Conservation (phyloP, 53 echinoderm and acorn worm species). For the Holothuria scabra region DNA sequence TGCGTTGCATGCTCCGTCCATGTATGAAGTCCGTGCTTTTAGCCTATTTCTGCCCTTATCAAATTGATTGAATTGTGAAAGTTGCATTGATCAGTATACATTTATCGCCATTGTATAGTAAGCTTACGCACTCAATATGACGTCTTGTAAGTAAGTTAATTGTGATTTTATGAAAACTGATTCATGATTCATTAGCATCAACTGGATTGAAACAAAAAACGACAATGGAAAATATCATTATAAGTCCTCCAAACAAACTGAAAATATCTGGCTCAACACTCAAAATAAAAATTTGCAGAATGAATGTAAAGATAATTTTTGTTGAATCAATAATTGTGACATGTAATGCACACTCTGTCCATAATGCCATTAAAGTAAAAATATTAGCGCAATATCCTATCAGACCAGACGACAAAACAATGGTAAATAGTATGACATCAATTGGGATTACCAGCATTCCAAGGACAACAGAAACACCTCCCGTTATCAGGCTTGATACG, state of each 20-base stretch:
- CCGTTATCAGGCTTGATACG: background rate
- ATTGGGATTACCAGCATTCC: background rate
- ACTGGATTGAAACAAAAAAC: background rate
- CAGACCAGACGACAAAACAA: background rate
- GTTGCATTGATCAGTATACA: no score
- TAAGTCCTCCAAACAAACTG: background rate
- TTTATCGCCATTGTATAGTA: no score
- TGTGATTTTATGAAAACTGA: no score
- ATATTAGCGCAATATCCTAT: background rate
- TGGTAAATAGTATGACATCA: no score
- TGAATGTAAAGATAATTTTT: background rate
- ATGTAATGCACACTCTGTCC: constrained; percentile 10
- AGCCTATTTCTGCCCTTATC: no score
- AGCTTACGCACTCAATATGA: no score
- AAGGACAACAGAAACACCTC: background rate
- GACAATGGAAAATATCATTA: background rate
- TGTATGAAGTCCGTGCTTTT: no score
- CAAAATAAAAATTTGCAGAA: constrained; percentile 8
- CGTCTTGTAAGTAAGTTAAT: no score
- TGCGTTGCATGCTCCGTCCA: no score
- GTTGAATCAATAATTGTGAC: background rate
- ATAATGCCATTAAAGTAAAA: background rate
- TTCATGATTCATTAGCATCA: background rate
- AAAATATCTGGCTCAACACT: background rate
- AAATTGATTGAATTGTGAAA: no score